phyloP scores from a whole-genome alignment of 2,113 vertebrate species.

The Barnardius zonarius region DNA sequence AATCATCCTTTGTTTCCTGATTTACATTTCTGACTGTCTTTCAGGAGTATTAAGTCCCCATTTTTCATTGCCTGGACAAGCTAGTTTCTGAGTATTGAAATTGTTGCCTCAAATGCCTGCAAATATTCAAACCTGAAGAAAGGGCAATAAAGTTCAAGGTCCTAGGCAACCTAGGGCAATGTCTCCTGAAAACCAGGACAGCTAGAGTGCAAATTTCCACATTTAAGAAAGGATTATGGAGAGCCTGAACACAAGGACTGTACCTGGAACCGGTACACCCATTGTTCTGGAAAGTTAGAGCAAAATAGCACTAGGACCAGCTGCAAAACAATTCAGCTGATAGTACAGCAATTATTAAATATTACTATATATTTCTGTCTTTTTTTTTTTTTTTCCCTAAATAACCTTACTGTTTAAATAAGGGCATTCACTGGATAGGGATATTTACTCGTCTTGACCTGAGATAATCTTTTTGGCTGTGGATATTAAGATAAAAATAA shows the following conservation, averaged over 20 bases:
- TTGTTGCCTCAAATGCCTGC: not conserved
- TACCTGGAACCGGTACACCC: not conserved
- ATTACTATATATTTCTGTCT: not conserved
- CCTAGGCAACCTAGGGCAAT: not conserved
- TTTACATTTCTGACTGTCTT: not conserved
- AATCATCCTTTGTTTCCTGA: not conserved
- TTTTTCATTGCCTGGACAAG: not conserved
- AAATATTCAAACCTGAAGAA: not conserved
- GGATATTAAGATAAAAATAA: conserved; percentile 19
- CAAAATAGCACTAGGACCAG: not conserved
- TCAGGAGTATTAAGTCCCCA: not conserved
- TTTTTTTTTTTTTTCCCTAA: not conserved
- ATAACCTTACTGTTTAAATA: conserved; percentile 24
- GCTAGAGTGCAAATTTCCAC: not conserved
- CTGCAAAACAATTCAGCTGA: conserved; percentile 1
- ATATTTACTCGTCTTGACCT: not conserved
- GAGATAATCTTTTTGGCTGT: conserved; percentile 31
- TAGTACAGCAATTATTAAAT: not conserved
- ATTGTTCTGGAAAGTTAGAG: not conserved
- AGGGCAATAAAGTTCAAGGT: not conserved
- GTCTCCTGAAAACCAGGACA: not conserved
- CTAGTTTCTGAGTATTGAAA: not conserved
- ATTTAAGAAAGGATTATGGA: not conserved
- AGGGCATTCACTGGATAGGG: not conserved
- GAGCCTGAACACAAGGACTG: not conserved